Percentiles rank a stretch among this genome's conserved stretches.
phyloP scores from a whole-genome alignment of 1,140 invertebrate genomes.

The Onthophagus taurus region DNA sequence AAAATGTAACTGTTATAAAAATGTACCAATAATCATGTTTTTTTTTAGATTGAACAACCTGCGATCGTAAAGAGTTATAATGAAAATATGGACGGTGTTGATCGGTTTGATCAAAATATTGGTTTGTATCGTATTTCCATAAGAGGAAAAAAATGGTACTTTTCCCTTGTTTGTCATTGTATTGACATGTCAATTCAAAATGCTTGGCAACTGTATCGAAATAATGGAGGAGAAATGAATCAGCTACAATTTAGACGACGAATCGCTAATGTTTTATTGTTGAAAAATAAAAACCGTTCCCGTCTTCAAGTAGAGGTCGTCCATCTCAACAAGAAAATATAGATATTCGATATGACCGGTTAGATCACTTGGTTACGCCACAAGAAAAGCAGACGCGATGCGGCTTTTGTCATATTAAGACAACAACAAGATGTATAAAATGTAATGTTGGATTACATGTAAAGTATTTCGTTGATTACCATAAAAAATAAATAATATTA shows the following conservation, averaged over 20 bases:
- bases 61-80: background rate
- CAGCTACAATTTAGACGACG: slow-evolving; percentile 12
- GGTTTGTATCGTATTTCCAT: slow-evolving; percentile 27
- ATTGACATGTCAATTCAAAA: slow-evolving; percentile 11
- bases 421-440: slow-evolving; percentile 1
- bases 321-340: slow-evolving; percentile 9
- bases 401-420: background rate
- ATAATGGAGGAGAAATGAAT: slow-evolving; percentile 1
- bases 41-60: too few species aligned
- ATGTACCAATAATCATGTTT: too few species aligned
- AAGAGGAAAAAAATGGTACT: slow-evolving; percentile 33
- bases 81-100: background rate
- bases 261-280: background rate
- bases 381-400: background rate
- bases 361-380: slow-evolving; percentile 6
- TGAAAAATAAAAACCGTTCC: slow-evolving; percentile 5
- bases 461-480: background rate
- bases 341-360: slow-evolving; percentile 9
- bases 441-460: background rate
- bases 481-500: background rate
- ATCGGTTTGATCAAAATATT: slow-evolving; percentile 21
- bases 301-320: too few species aligned
- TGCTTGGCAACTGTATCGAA: slow-evolving; percentile 7
- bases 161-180: slow-evolving; percentile 15
- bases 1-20: too few species aligned